Evolutionary conservation across 2,888 invertebrate species (phyloP).

Genomic region (Pristionchus entomophagus): DNA sequence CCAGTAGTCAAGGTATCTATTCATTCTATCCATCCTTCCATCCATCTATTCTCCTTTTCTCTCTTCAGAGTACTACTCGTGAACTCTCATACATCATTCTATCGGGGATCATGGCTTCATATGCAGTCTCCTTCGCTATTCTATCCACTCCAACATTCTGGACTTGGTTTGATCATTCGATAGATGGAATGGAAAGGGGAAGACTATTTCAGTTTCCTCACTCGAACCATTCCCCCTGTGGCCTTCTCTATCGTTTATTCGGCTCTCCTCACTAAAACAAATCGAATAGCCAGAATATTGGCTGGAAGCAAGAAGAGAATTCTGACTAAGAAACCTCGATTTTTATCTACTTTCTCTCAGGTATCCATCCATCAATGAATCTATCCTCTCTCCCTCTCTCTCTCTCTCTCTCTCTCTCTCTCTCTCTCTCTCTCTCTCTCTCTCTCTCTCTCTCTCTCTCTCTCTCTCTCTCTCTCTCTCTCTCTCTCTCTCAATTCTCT

Average conservation of each 20-base stretch:
- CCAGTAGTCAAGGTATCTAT: conserved; percentile 87
- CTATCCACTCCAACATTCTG: conserved; percentile 83
- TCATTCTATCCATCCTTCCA: too few species aligned
- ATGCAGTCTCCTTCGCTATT: conserved; percentile 91
- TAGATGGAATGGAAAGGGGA: too few species aligned
- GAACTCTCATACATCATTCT: conserved; percentile 88
- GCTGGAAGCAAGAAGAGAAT: conserved; percentile 96
- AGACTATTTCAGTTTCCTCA: conserved; percentile 86
- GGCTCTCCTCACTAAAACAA: conserved; percentile 95
- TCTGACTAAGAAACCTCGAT: conserved; percentile 88
- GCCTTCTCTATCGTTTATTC: conserved; percentile 98
- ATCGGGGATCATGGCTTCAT: conserved; percentile 86
- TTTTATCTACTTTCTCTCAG: conserved; percentile 93
- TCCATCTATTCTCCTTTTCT: too few species aligned
- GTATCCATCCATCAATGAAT: too few species aligned
- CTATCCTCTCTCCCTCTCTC: too few species aligned
- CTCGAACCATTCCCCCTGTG: conserved; percentile 84
- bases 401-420: too few species aligned
- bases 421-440: too few species aligned
- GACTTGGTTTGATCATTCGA: conserved; percentile 54
- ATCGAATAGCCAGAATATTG: conserved; percentile 94
- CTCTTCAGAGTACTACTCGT: conserved; percentile 68
- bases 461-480: too few species aligned
- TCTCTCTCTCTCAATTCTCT: too few species aligned
- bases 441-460: too few species aligned